A percentile compares a stretch with the other conserved stretches of the same genome.
Conservation (phyloP, 2,113 vertebrate species). For the Triplophysa tibetana region DNA sequence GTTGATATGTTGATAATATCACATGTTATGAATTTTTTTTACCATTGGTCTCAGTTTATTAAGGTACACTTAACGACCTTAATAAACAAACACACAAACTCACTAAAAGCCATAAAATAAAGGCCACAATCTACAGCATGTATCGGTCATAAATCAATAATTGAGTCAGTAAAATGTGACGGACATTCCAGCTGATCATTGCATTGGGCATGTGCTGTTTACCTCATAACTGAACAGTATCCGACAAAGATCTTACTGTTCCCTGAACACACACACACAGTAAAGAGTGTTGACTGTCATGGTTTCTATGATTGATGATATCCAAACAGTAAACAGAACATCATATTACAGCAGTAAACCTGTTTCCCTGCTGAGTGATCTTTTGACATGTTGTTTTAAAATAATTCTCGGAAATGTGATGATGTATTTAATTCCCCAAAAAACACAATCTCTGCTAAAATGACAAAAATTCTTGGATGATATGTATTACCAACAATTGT, state of each 20-base stretch:
- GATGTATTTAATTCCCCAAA: not conserved
- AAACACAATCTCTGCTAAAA: not conserved
- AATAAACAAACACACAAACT: too few species aligned
- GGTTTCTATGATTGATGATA: conserved; percentile 3
- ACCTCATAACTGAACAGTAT: not conserved
- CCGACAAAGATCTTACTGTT: not conserved
- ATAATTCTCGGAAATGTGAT: not conserved
- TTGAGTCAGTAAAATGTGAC: not conserved
- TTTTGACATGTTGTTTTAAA: not conserved
- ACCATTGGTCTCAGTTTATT: too few species aligned
- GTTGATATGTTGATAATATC: too few species aligned
- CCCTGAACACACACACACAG: not conserved
- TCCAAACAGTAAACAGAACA: not conserved
- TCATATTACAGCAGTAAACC: not conserved
- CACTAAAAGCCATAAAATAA: not conserved
- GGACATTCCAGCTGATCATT: not conserved
- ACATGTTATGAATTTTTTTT: too few species aligned
- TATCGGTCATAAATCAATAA: not conserved
- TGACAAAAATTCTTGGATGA: not conserved
- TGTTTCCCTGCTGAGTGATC: conserved; percentile 1
- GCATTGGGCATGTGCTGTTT: not conserved
- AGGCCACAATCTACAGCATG: not conserved
- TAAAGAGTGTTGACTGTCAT: not conserved
- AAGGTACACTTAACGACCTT: too few species aligned
- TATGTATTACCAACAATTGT: too few species aligned